A percentile compares a stretch with the other conserved stretches of the same genome.
These are phyloP conservation scores for Eurosta solidaginis DNA, from an alignment of 1,140 invertebrate species.

Conservation along the genomic window DNA sequence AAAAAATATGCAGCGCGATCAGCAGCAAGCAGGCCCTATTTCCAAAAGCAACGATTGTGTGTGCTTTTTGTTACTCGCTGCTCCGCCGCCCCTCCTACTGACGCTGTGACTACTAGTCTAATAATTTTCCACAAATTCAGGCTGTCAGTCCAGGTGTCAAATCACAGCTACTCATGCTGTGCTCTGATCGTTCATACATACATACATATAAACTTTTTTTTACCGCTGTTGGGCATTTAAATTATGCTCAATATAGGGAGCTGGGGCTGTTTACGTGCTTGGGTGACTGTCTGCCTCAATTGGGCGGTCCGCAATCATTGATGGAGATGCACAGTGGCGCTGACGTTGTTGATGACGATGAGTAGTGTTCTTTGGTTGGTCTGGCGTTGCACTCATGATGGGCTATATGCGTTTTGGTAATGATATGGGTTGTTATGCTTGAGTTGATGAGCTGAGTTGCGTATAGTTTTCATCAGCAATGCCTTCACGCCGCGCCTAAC, in stretches of 20 bases:
- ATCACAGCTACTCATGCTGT: slow-evolving; percentile 60
- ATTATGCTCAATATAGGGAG: slow-evolving; percentile 7
- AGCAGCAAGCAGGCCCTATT: background rate
- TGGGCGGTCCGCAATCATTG: background rate
- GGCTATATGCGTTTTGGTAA: background rate
- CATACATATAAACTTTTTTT: too few species aligned
- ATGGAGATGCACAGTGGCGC: background rate
- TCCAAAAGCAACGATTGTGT: background rate
- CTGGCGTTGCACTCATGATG: background rate
- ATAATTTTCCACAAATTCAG: slow-evolving; percentile 30
- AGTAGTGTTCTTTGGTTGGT: background rate
- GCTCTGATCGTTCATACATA: slow-evolving; percentile 25
- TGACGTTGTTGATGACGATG: background rate
- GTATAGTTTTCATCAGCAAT: slow-evolving; percentile 8
- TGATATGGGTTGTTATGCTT: slow-evolving; percentile 12
- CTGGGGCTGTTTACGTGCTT: background rate
- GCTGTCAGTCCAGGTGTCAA: slow-evolving; percentile 59
- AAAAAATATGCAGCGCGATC: background rate
- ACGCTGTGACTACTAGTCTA: slow-evolving; percentile 22
- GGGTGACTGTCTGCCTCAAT: background rate
- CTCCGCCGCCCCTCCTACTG: background rate
- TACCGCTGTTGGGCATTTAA: slow-evolving; percentile 6
- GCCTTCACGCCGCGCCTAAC: background rate
- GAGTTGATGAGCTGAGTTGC: slow-evolving; percentile 17
- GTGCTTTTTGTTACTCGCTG: too few species aligned